These are phyloP conservation scores for Dicrostonyx torquatus DNA, from an alignment of 2,797 vertebrate genomes.

Conservation along the genomic window DNA sequence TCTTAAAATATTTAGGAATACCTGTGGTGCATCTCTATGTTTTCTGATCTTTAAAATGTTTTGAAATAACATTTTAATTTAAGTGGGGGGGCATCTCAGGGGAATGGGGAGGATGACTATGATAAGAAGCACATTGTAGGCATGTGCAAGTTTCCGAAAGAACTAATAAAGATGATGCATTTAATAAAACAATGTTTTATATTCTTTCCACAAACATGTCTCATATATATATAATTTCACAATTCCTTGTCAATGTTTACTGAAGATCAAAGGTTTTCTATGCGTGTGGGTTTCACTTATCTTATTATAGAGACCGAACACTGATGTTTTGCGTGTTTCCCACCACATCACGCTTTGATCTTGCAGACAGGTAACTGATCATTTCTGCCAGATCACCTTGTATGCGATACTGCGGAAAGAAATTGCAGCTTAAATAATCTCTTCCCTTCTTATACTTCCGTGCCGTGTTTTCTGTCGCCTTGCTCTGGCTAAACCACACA, in stretches of 20 bases:
- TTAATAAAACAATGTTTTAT: neutral
- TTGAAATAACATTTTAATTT: neutral
- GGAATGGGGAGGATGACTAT: neutral
- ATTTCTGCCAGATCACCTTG: neutral
- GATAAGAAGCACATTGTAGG: neutral
- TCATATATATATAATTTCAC: neutral
- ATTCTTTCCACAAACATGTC: neutral
- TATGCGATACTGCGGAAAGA: neutral
- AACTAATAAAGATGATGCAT: neutral
- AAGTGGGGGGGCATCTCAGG: no score
- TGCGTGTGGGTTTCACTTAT: neutral
- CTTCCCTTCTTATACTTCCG: neutral
- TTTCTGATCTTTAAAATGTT: neutral
- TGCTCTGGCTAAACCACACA: neutral
- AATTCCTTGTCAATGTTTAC: neutral
- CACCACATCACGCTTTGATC: neutral
- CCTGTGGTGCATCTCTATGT: neutral
- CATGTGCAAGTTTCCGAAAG: neutral
- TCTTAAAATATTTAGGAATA: neutral
- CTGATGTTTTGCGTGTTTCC: neutral
- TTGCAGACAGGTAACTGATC: neutral
- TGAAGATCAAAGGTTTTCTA: neutral
- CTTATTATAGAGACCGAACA: neutral
- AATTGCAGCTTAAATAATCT: neutral
- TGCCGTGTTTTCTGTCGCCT: neutral